Conservation (phyloP, 2,888 invertebrate species). For the Heliconius charithonia region DNA sequence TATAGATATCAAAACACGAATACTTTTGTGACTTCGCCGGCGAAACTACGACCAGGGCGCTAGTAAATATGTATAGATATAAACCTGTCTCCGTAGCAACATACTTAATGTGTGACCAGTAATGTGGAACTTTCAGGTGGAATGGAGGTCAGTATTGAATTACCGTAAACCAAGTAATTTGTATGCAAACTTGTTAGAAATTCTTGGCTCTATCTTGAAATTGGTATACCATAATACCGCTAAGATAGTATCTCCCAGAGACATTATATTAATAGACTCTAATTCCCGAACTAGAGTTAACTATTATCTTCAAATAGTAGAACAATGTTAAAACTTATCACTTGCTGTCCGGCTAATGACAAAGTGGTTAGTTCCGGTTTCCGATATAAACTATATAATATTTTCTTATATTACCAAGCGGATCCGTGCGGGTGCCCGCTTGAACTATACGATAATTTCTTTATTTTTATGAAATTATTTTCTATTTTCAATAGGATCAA, state of each 20-base stretch:
- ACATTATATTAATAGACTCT: constrained; percentile 12
- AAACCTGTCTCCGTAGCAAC: not conserved
- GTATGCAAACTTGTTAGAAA: constrained; percentile 14
- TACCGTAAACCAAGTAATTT: constrained; percentile 14
- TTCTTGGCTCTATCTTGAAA: constrained; percentile 9
- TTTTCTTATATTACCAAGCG: not conserved
- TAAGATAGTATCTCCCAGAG: constrained; percentile 6
- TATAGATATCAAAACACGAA: too few relatives aligned
- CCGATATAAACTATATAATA: not conserved
- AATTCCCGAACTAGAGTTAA: constrained; percentile 9
- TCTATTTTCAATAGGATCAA: too few relatives aligned
- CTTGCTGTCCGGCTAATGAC: constrained; percentile 3
- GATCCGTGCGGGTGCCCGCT: too few relatives aligned
- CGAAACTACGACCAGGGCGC: too few relatives aligned
- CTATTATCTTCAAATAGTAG: constrained; percentile 23
- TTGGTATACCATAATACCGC: constrained; percentile 19
- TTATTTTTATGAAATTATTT: too few relatives aligned
- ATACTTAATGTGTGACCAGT: not conserved
- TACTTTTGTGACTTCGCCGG: too few relatives aligned
- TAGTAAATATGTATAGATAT: not conserved
- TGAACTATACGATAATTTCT: too few relatives aligned
- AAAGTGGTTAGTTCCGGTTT: not conserved
- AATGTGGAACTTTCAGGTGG: not conserved
- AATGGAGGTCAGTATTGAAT: constrained; percentile 16
- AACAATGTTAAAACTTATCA: constrained; percentile 13